Evolutionary conservation across 2,888 invertebrate species (phyloP), one percentile per base, ranked within the genome.

Genomic region (Candidula unifasciata): DNA sequence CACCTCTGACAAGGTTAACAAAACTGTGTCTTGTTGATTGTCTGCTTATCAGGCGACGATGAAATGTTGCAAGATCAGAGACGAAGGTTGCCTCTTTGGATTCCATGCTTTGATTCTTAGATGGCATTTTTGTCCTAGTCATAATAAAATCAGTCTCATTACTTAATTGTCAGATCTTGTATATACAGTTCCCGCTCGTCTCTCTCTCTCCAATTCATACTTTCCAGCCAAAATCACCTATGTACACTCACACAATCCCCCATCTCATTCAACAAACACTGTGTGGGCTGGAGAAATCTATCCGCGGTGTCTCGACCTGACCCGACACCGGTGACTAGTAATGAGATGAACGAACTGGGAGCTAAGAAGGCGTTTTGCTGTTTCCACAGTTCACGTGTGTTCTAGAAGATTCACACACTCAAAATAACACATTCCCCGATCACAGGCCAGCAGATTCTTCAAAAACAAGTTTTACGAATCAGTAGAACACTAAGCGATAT

Each of bases 361-460:
- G 2, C 60, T 24, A 64, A 35, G 76, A 66, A 76, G 82, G 76
- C 76, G 82, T 82, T 82, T 30, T 82, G 82, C 76, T 74, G 24
- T 64, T 64, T 44, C 44, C 76, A 37, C 79, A 52, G 80, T 84
- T 84, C 84, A 84, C 84, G 84, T 80, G 80, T 84, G 84, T 84
- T 84, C 84, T 84, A 84, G 84, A 84, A 84, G 71, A 66, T 84
- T 84, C 84, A 84, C 76, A 84, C 80, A 80, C 80, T 44, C 24
- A 3, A 64, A 64, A 10, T 71, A 73, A 80, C 80, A 84, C 84
- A 76, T 60, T 27, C 10, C 52, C 24, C 8, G 57, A 2, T 6
- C 35, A 44, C 44, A 44, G 44, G 13, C 57, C 82, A 37, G 82
- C 37, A 21, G 27, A 5, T 37, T 60, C 27, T 30, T 35, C 6